Conservation (phyloP, 2,797 vertebrate genomes). For the Falco peregrinus region DNA sequence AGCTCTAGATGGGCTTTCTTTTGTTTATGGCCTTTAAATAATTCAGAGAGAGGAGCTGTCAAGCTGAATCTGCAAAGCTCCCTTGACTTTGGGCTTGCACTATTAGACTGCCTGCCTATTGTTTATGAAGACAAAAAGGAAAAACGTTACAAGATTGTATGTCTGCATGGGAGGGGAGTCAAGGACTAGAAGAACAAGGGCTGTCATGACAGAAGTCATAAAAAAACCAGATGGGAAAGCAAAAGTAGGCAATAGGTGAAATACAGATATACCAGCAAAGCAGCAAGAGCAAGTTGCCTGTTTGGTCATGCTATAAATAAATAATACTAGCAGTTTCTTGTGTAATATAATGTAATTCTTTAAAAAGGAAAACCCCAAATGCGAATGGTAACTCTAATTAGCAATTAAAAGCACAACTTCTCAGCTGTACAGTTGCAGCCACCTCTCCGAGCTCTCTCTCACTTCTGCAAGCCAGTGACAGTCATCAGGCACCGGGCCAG, state of each 20-base stretch:
- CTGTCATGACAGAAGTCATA: constrained; percentile 1
- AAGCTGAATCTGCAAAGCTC: constrained; percentile 39
- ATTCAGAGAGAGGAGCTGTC: constrained; percentile 52
- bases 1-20: background rate
- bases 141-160: background rate
- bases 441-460: constrained; percentile 3
- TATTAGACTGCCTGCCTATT: constrained; percentile 9
- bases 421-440: background rate
- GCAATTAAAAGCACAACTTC: constrained; percentile 29
- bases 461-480: background rate
- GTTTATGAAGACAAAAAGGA: constrained; percentile 56
- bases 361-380: constrained; percentile 19
- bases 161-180: background rate
- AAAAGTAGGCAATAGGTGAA: background rate
- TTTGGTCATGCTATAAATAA: background rate
- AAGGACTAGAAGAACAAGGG: constrained; percentile 25
- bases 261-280: constrained; percentile 8
- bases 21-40: constrained; percentile 53
- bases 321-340: background rate
- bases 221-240: constrained; percentile 18
- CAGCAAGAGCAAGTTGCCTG: background rate
- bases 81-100: constrained; percentile 8
- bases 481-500: constrained; percentile 1
- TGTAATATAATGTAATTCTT: background rate
- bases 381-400: constrained; percentile 29